Base-by-base conservation (phyloP, 2,888 invertebrate species). In the Drosophila prolongata region DNA sequence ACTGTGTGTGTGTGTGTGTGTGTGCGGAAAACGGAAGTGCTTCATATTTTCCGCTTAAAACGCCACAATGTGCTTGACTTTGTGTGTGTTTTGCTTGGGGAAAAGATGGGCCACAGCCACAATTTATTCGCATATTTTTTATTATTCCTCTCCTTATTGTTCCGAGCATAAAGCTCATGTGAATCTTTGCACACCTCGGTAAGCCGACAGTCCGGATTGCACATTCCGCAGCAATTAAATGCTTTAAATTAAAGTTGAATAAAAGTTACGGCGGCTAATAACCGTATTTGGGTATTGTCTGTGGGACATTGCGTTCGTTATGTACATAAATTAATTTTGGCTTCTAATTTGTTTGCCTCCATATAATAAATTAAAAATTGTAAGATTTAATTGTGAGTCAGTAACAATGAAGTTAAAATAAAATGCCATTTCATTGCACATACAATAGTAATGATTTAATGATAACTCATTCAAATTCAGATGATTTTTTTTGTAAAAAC, bases 31-130 rank as follows among this genome's bases (percentile, higher is more conserved):
- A 61, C 83, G 78, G 77, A 82, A 75, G 83, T 73, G 61, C 73
- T 78, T 70, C 78, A 86, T 82, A 80, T 82, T 82, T 86, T 79
- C 80, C 83, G 86, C 83, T 81, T 69, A 69, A 82, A 82, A 73
- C 68, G 74, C 70, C 76, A 79, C 81, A 82, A 82, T 82, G 72
- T 79, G 85, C 61, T 64, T 24, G 30, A 46, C 46, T 10, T 46
- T 46, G 35, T 46, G 35, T 46, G 43, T 27, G 35, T 16, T 52
- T 40, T 34, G 42, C 10, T 16, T 6, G n/a, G 37, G 47, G 9
- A n/a, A 10, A 30, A 35, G 44, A 35, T 38, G 16, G 35, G 40
- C 8, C 27, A 37, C n/a, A 38, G 43, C 24, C 35, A 34, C 55
- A 80, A 78, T 74, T 75, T 82, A 74, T 77, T 67, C 70, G 61